Evolutionary conservation across 2,888 invertebrate species (phyloP).

Genomic region (Pantelozetes paolii): DNA sequence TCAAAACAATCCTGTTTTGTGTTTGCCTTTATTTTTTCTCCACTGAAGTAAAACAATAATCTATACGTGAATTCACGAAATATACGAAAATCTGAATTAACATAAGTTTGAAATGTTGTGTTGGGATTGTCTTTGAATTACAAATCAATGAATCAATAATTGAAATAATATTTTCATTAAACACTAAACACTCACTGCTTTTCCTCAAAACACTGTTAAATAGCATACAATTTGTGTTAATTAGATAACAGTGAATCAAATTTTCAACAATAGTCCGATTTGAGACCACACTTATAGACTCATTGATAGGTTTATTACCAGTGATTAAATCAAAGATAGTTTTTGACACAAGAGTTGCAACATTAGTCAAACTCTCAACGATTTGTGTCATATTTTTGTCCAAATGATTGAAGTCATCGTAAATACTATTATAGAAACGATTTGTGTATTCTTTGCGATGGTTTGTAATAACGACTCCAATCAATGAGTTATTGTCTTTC

Average conservation of each 20-base stretch:
- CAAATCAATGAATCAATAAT: neutral
- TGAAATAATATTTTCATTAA: neutral
- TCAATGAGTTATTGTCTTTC: conserved; percentile 54
- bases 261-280: conserved; percentile 60
- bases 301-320: neutral
- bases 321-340: conserved; percentile 63
- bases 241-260: conserved; percentile 71
- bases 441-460: conserved; percentile 62
- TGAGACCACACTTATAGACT: conserved; percentile 42
- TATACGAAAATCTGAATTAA: neutral
- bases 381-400: neutral
- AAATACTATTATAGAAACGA: conserved; percentile 51
- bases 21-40: neutral
- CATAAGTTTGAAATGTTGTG: neutral
- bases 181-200: neutral
- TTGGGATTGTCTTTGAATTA: neutral
- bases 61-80: neutral
- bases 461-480: conserved; percentile 65
- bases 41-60: neutral
- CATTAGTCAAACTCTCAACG: conserved; percentile 62
- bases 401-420: conserved; percentile 50
- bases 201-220: conserved; percentile 52
- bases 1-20: neutral
- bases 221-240: conserved; percentile 65
- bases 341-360: conserved; percentile 64